These are phyloP conservation scores for Colletes gigas DNA, from an alignment of 1,140 invertebrate genomes.

Conservation along the genomic window DNA sequence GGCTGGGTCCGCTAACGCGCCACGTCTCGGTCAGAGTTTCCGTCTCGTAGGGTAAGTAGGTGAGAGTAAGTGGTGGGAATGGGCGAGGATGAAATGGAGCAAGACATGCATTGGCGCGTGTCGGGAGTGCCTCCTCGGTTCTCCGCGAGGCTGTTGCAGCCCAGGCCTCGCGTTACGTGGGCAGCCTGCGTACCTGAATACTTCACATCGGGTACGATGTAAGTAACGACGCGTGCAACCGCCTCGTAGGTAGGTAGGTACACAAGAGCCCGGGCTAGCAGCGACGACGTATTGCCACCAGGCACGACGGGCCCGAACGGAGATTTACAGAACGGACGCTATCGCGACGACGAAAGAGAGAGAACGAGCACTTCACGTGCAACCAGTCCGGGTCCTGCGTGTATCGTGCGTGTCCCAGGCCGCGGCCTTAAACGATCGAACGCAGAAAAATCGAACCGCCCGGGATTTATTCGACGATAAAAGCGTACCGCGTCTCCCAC, in stretches of 20 bases:
- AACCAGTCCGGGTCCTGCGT: background rate
- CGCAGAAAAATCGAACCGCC: conserved; percentile 8
- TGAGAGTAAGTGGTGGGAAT: conserved; percentile 76
- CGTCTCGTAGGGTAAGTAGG: conserved; percentile 77
- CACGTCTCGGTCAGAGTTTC: conserved; percentile 74
- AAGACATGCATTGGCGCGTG: conserved; percentile 80
- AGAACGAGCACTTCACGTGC: background rate
- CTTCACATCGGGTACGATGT: conserved; percentile 9
- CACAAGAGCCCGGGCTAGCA: conserved; percentile 26
- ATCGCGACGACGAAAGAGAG: background rate
- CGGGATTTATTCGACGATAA: conserved; percentile 30
- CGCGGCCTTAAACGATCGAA: background rate
- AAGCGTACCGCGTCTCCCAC: background rate
- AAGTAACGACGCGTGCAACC: conserved; percentile 55
- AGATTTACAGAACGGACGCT: conserved; percentile 18
- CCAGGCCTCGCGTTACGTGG: conserved; percentile 55
- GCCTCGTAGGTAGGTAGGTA: conserved; percentile 50
- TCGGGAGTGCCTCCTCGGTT: conserved; percentile 76
- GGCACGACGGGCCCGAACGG: conserved; percentile 31
- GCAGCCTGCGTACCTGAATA: conserved; percentile 46
- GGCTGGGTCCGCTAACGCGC: background rate
- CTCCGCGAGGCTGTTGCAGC: conserved; percentile 35
- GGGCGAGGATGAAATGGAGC: conserved; percentile 79
- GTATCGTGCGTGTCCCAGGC: background rate
- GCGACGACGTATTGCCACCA: conserved; percentile 42